These are phyloP conservation scores for Anastrepha obliqua DNA, from an alignment of 1,140 invertebrate genomes.

Conservation along the genomic window DNA sequence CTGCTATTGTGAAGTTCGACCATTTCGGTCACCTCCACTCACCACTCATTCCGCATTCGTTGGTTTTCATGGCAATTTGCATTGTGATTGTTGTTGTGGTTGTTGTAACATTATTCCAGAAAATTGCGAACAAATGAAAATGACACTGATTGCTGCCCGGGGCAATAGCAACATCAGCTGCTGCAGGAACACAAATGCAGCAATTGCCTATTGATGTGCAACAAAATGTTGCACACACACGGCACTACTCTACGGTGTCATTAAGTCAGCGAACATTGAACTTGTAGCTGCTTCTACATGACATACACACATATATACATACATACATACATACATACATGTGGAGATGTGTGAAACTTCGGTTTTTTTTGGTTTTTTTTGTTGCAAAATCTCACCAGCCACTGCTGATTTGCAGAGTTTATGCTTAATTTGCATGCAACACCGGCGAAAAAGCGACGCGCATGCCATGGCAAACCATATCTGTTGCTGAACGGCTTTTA, in stretches of 20 bases:
- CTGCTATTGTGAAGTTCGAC: not conserved
- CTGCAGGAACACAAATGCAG: not conserved
- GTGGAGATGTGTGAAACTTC: not conserved
- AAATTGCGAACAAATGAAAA: slow-evolving; percentile 53
- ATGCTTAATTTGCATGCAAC: slow-evolving; percentile 51
- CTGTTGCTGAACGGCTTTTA: not conserved
- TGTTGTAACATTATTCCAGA: slow-evolving; percentile 48
- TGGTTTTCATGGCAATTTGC: not conserved
- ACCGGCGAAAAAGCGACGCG: not conserved
- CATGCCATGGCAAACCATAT: not conserved
- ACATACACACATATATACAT: not conserved
- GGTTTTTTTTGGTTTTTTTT: not conserved
- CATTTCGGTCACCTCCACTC: not conserved
- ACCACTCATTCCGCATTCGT: not conserved
- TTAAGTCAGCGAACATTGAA: slow-evolving; percentile 44
- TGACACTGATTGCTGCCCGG: slow-evolving; percentile 53
- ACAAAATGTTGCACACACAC: slow-evolving; percentile 35
- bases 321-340: not conserved
- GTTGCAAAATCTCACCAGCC: slow-evolving; percentile 24
- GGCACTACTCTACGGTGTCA: not conserved
- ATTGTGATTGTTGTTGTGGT: slow-evolving; percentile 39
- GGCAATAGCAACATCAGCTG: not conserved
- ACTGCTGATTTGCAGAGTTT: slow-evolving; percentile 8
- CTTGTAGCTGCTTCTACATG: not conserved
- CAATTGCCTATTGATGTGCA: not conserved